A percentile compares a stretch with the other conserved stretches of the same genome.
Evolutionary conservation across 2,113 vertebrate genomes (phyloP).

Genomic region (Corythornis cristatus): DNA sequence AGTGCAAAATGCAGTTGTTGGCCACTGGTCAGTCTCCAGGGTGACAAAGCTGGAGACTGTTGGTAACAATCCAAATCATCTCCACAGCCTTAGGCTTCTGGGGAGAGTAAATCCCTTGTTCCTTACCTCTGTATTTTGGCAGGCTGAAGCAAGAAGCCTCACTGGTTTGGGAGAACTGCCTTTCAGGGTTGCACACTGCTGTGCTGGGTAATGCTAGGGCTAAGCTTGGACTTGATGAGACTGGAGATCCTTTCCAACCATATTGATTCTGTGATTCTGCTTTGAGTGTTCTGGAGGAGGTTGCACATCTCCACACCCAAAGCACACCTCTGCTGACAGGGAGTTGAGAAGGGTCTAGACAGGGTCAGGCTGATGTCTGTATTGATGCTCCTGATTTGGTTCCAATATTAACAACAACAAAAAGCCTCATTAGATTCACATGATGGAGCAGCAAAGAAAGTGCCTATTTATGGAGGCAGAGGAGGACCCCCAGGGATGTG

Average conservation of each 20-base stretch:
- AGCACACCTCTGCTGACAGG: neutral
- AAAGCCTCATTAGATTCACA: neutral
- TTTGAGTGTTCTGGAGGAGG: neutral
- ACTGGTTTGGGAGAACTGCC: neutral
- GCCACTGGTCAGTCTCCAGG: neutral
- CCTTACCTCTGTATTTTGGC: neutral
- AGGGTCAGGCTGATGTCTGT: neutral
- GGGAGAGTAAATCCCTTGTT: neutral
- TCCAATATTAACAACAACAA: neutral
- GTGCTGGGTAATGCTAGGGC: neutral
- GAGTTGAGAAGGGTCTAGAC: neutral
- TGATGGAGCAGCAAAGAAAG: slow-evolving; percentile 37
- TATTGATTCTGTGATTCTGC: too few species aligned
- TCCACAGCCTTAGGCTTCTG: neutral
- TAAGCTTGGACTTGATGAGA: too few species aligned
- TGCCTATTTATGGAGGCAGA: slow-evolving; percentile 21
- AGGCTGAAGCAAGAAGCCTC: neutral
- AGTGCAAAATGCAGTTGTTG: neutral
- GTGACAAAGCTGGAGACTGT: neutral
- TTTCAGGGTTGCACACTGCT: neutral
- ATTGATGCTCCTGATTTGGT: neutral
- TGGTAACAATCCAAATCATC: neutral
- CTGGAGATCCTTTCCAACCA: too few species aligned
- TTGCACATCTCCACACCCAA: neutral
- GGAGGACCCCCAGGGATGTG: slow-evolving; percentile 15